Percentiles rank a stretch among this genome's conserved stretches.
phyloP scores from a whole-genome alignment of 2,888 invertebrate genomes.

The Laspeyria flexula region DNA sequence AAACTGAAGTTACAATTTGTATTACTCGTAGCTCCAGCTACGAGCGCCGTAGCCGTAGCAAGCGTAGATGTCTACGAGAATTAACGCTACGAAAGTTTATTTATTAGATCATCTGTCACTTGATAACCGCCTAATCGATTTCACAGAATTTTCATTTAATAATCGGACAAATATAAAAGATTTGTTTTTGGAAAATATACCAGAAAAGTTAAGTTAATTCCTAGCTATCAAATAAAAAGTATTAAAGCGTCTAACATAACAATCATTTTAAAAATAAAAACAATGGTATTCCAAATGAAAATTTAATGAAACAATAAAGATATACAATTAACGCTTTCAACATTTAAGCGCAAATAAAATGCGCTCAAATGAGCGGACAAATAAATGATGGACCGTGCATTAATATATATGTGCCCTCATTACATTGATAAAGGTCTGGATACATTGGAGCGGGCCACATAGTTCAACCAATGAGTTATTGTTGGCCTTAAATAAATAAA shows the following conservation, averaged over 20 bases:
- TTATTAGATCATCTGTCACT: no score
- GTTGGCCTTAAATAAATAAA: no score
- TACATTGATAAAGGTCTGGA: not conserved
- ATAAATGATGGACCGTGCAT: conserved; percentile 24
- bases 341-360: conserved; percentile 20
- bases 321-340: conserved; percentile 30
- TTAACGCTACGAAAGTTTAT: conserved; percentile 29
- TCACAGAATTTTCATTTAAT: no score
- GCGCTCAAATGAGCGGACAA: conserved; percentile 9
- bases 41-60: conserved; percentile 25
- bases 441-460: not conserved
- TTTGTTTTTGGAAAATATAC: no score
- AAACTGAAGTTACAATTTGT: not conserved
- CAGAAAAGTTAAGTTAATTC: no score
- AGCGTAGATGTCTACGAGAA: conserved; percentile 34
- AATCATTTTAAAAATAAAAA: not conserved
- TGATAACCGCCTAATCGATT: no score
- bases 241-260: not conserved
- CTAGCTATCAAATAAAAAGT: no score
- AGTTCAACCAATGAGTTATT: no score
- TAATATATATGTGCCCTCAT: not conserved
- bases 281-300: not conserved
- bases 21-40: conserved; percentile 23
- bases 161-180: no score
- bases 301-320: conserved; percentile 20